Conservation (phyloP, 2,113 vertebrate genomes). For the Phyllostomus discolor region DNA sequence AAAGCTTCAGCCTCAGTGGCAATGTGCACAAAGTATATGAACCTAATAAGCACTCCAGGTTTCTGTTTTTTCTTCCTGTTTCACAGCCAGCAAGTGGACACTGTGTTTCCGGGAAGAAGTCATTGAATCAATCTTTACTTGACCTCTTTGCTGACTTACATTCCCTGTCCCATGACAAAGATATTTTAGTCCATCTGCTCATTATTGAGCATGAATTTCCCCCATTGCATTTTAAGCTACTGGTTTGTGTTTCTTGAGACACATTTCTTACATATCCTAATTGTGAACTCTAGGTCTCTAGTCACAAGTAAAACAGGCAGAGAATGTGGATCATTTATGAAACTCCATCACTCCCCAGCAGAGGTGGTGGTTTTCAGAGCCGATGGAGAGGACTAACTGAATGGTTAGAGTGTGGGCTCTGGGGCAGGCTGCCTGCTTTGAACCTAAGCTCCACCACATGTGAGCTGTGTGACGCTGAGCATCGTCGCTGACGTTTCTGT, state of each 20-base stretch:
- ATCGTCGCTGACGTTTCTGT: neutral
- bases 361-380: neutral
- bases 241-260: neutral
- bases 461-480: neutral
- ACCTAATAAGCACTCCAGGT: neutral
- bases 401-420: neutral
- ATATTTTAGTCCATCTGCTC: neutral
- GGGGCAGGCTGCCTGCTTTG: neutral
- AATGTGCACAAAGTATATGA: neutral
- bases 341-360: neutral
- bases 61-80: neutral
- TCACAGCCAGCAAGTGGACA: neutral
- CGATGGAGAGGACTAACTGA: neutral
- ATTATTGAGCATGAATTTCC: neutral
- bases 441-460: neutral
- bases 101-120: neutral
- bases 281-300: neutral
- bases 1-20: neutral
- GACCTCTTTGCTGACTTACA: neutral
- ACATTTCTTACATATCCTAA: neutral
- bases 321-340: neutral
- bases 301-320: neutral
- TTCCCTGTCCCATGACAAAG: neutral
- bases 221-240: neutral
- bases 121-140: neutral